These are phyloP conservation scores for Mustela nigripes DNA, from an alignment of 2,113 vertebrate genomes.

Conservation along the genomic window DNA sequence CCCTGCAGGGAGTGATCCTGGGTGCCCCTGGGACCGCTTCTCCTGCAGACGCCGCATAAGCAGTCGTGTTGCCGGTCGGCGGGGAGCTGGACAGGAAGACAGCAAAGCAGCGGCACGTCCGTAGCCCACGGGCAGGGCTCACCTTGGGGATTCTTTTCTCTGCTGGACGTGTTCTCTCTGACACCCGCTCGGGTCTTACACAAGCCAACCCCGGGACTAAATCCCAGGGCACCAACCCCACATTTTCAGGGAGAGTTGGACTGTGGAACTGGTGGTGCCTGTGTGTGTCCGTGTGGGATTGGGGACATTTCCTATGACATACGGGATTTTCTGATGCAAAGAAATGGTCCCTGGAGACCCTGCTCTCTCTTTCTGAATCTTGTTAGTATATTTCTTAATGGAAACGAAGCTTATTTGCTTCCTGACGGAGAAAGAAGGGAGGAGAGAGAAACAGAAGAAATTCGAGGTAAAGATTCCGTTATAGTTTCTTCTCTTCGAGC, in stretches of 20 bases:
- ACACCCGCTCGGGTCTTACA: not conserved
- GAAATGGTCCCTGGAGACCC: not conserved
- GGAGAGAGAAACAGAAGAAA: not conserved
- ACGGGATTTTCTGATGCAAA: not conserved
- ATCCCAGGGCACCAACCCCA: not conserved
- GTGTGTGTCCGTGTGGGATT: no score
- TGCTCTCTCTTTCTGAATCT: not conserved
- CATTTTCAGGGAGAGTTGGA: not conserved
- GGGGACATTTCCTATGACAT: not conserved
- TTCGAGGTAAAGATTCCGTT: not conserved
- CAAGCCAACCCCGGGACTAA: no score
- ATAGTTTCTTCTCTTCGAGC: not conserved
- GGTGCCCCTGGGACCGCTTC: not conserved
- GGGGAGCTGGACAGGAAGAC: no score
- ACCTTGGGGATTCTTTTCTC: not conserved
- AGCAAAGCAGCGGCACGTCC: no score
- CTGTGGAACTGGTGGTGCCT: fast-evolving
- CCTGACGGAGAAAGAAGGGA: not conserved
- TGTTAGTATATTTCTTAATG: not conserved
- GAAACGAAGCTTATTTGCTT: not conserved
- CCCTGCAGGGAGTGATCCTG: not conserved
- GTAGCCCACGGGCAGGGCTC: not conserved
- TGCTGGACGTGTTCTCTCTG: fast-evolving
- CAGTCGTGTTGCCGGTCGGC: not conserved
- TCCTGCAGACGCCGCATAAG: not conserved